Evolutionary conservation across 2,113 vertebrate species (phyloP).

Genomic region (Sigmodon hispidus): DNA sequence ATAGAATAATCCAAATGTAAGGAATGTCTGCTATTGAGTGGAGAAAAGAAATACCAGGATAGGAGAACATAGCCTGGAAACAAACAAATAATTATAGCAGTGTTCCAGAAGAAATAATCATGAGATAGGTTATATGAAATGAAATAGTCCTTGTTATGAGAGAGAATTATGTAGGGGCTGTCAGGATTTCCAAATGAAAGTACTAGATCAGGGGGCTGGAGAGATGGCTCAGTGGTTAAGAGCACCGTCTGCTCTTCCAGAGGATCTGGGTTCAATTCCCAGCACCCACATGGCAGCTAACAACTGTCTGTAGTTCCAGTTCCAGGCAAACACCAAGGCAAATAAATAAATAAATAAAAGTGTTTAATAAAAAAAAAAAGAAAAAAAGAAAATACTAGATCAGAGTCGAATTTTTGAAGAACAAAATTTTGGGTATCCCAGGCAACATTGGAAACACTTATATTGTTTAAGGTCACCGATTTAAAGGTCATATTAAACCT

Average conservation of each 20-base stretch:
- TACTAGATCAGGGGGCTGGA: too few species aligned
- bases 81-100: background rate
- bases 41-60: background rate
- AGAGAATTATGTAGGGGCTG: background rate
- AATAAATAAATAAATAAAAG: too few species aligned
- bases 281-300: too few species aligned
- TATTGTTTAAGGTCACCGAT: background rate
- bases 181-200: background rate
- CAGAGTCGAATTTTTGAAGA: background rate
- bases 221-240: too few species aligned
- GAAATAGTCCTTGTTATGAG: background rate
- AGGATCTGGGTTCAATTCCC: too few species aligned
- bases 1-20: background rate
- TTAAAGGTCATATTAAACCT: conserved; percentile 22
- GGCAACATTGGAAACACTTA: background rate
- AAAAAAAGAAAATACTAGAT: too few species aligned
- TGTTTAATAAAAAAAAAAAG: too few species aligned
- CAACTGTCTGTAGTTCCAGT: too few species aligned
- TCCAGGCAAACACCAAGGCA: too few species aligned
- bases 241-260: too few species aligned
- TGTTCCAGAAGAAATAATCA: background rate
- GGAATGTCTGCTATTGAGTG: background rate
- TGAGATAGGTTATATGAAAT: background rate
- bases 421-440: background rate
- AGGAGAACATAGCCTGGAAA: background rate